Evolutionary conservation across 2,888 invertebrate genomes (phyloP), one percentile per base, ranked within the genome.

Genomic region (Drepanosiphum platanoidis): DNA sequence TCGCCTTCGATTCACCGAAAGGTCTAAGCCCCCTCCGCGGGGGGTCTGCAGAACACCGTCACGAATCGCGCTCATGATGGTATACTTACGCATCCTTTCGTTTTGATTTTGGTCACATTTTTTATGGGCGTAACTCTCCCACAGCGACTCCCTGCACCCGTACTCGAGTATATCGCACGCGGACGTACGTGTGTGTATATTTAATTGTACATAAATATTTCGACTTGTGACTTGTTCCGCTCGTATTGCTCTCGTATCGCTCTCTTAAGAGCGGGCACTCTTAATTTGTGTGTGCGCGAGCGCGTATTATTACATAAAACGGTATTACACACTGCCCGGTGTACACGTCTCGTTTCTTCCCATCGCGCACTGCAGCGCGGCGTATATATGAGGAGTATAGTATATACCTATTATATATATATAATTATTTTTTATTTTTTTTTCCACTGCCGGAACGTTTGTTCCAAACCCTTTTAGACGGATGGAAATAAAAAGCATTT

Each of bases 401-500:
- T 46, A 15, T 4, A 18, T 32, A 68, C 34, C n/a, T n/a, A 22
- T 36, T 68, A 22, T 36, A 68, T 18, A n/a, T 34, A 66, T 18
- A 18, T 27, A n/a, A n/a, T 58, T 61, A 34, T 68, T 68, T 68
- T 68, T 68, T 64, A 30, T 61, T 27, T 15, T 18, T 34, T 18
- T 22, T 32, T 32, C 2, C 1, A 32, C 30, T n/a, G 71, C 27
- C 71, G 72, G 42, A 46, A 72, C 72, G 72, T 72, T 72, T 72
- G 72, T 72, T 72, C 42, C 72, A 30, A 72, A 72, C 72, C 72
- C 72, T 70, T 39, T 68, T 70, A 70, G n/a, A 27, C 70, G 70
- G 70, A 70, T 70, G 39, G 70, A 70, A 70, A 70, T 70, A 70
- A 70, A 70, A 70, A 70, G 70, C 70, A 39, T 70, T 70, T 70